Conservation (phyloP, 2,113 vertebrate genomes). For the Brachyistius frenatus region DNA sequence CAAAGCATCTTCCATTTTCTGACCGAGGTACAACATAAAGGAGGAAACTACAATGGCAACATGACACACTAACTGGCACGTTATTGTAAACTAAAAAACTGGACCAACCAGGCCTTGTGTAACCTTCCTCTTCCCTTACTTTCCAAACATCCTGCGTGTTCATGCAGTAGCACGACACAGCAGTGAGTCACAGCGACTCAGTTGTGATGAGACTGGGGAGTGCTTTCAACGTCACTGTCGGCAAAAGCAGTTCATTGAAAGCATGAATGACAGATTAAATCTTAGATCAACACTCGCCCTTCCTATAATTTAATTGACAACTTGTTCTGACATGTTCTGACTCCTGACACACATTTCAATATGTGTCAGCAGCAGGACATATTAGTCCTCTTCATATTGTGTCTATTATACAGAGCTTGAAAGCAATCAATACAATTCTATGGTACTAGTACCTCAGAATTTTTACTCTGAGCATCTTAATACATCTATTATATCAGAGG, state of each 20-base stretch:
- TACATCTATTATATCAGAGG: no score
- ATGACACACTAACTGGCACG: not conserved
- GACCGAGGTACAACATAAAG: not conserved
- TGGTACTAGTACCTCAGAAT: no score
- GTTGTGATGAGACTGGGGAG: constrained; percentile 12
- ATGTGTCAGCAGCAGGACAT: not conserved
- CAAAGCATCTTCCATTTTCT: no score
- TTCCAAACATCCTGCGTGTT: constrained; percentile 24
- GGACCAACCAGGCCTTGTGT: constrained; percentile 3
- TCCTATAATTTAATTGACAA: not conserved
- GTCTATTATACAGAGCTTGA: not conserved
- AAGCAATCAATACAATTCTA: no score
- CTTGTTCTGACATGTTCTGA: constrained; percentile 20
- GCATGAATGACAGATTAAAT: not conserved
- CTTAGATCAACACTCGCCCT: not conserved
- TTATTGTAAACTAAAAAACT: constrained; percentile 17
- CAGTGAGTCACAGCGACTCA: constrained; percentile 39
- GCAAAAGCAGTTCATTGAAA: not conserved
- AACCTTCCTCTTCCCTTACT: constrained; percentile 28
- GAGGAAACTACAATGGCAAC: constrained; percentile 3
- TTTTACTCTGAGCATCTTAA: no score
- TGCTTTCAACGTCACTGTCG: constrained; percentile 25
- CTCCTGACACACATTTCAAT: not conserved
- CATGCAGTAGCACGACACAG: constrained; percentile 28
- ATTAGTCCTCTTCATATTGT: not conserved